Evolutionary conservation across 2,797 vertebrate genomes (phyloP).

Genomic region (Nyctalus aviator): DNA sequence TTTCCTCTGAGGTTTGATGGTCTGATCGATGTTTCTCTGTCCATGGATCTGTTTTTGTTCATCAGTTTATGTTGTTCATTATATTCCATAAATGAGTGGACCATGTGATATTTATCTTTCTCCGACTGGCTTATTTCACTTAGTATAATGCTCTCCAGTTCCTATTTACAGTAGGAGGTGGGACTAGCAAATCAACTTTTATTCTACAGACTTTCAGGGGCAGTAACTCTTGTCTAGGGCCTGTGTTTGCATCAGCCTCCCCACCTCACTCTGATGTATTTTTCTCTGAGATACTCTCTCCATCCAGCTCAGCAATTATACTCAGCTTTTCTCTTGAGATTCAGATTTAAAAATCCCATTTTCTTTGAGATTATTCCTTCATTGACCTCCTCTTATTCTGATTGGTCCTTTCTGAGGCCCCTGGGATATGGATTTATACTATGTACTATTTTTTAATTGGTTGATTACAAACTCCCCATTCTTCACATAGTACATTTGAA

Average conservation of each 20-base stretch:
- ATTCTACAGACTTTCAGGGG: not conserved
- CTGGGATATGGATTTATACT: not conserved
- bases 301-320: constrained; percentile 18
- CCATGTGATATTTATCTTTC: too few species aligned
- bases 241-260: not conserved
- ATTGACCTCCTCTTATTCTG: not conserved
- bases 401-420: not conserved
- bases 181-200: not conserved
- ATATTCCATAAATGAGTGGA: too few species aligned
- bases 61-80: too few species aligned
- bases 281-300: constrained; percentile 1
- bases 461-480: not conserved
- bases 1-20: too few species aligned
- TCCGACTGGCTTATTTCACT: too few species aligned
- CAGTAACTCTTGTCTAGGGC: not conserved
- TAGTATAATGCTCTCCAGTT: too few species aligned
- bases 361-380: constrained; percentile 34
- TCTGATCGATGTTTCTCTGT: too few species aligned
- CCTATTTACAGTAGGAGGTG: not conserved
- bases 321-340: constrained; percentile 35
- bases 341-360: constrained; percentile 56
- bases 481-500: not conserved
- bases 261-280: not conserved
- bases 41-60: too few species aligned
- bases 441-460: not conserved